These are phyloP conservation scores for Lobophora halterata DNA, from an alignment of 2,888 invertebrate species.

Conservation along the genomic window DNA sequence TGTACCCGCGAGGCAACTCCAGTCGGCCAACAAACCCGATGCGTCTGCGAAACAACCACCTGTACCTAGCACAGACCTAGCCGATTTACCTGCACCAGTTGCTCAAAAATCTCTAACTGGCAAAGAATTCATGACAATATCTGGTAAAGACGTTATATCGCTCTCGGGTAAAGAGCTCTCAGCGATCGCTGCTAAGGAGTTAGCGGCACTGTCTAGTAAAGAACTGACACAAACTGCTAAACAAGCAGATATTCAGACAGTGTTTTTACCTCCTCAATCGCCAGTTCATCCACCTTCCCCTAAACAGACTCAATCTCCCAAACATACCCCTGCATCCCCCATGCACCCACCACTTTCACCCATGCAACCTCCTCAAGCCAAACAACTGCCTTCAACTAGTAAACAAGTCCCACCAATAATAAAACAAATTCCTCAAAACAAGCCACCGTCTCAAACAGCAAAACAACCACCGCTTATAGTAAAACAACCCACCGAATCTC, in stretches of 20 bases:
- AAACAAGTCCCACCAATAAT: conserved; percentile 5
- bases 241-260: conserved; percentile 15
- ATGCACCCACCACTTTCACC: conserved; percentile 35
- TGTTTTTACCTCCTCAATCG: conserved; percentile 18
- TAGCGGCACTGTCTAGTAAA: no score
- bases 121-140: background rate
- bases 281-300: conserved; percentile 25
- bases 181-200: no score
- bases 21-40: conserved; percentile 20
- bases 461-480: conserved; percentile 11
- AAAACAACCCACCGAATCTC: conserved; percentile 20
- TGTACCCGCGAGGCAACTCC: conserved; percentile 6
- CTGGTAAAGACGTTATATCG: background rate
- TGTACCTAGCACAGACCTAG: no score
- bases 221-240: conserved; percentile 17
- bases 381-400: conserved; percentile 22
- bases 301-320: conserved; percentile 9
- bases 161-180: no score
- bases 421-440: background rate
- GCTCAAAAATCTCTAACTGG: background rate
- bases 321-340: conserved; percentile 7
- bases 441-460: background rate
- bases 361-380: conserved; percentile 40
- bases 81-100: no score
- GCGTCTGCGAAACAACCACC: conserved; percentile 24